Percentiles rank a stretch among this genome's conserved stretches.
These are phyloP conservation scores for Xerus rutilus DNA, from an alignment of 2,797 vertebrate genomes.

Conservation along the genomic window DNA sequence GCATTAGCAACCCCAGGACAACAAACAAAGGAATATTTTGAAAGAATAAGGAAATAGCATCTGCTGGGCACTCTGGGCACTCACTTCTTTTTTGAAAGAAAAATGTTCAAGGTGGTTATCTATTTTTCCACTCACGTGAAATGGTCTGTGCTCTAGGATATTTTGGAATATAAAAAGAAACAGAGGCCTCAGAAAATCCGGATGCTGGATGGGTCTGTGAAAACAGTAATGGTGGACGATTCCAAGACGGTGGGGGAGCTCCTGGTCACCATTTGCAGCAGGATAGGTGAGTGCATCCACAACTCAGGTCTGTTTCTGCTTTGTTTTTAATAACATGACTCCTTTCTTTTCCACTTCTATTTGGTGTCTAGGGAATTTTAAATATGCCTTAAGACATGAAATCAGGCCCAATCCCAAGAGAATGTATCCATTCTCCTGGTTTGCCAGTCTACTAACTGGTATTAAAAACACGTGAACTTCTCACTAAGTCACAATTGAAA, in stretches of 20 bases:
- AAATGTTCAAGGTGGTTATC: neutral
- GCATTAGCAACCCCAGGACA: neutral
- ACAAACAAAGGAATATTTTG: neutral
- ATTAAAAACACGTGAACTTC: neutral
- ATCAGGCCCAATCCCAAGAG: neutral
- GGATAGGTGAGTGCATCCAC: slow-evolving; percentile 92
- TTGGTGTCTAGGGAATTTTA: neutral
- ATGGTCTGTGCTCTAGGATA: slow-evolving; percentile 90
- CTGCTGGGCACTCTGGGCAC: neutral
- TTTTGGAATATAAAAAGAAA: slow-evolving; percentile 99
- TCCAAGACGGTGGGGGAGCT: slow-evolving; percentile 99
- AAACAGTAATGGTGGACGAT: slow-evolving; percentile 99
- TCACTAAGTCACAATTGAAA: neutral
- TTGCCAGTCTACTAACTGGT: neutral
- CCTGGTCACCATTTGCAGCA: slow-evolving; percentile 98
- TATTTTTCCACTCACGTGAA: neutral
- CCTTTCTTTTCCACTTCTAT: neutral
- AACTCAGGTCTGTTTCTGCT: fast-evolving
- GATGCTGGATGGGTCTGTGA: slow-evolving; percentile 98
- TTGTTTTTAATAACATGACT: neutral
- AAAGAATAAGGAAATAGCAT: neutral
- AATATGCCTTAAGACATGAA: neutral
- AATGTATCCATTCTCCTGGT: neutral
- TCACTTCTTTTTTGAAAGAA: neutral
- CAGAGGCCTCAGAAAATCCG: slow-evolving; percentile 98